Conservation (phyloP, 2,797 vertebrate genomes). For the Ctenopoma multispine region DNA sequence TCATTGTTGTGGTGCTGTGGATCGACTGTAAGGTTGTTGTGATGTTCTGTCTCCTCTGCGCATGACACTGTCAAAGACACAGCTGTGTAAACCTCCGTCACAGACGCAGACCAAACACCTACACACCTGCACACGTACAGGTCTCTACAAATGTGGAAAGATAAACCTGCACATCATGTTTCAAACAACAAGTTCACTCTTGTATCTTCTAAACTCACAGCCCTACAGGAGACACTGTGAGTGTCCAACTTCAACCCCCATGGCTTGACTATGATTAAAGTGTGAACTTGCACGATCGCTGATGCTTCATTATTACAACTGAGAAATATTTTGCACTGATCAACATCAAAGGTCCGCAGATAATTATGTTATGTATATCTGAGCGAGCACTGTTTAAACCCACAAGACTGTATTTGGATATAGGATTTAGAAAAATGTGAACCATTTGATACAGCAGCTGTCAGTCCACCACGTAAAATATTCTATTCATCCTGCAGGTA, state of each 20-base stretch:
- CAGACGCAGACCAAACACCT: neutral
- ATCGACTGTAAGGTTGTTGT: neutral
- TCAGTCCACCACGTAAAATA: slow-evolving; percentile 1
- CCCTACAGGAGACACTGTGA: slow-evolving; percentile 10
- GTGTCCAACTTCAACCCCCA: slow-evolving; percentile 3
- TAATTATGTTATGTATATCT: slow-evolving; percentile 24
- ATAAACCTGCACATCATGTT: neutral
- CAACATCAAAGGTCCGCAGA: slow-evolving; percentile 32
- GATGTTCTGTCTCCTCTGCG: neutral
- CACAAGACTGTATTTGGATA: neutral
- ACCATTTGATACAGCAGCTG: neutral
- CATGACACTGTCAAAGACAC: neutral
- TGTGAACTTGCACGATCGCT: slow-evolving; percentile 17
- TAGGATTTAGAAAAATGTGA: slow-evolving; percentile 11
- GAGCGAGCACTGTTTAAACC: neutral
- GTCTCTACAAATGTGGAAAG: neutral
- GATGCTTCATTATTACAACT: slow-evolving; percentile 14
- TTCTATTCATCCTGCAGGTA: slow-evolving; percentile 3
- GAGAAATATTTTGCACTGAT: slow-evolving; percentile 22
- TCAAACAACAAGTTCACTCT: neutral
- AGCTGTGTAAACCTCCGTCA: slow-evolving; percentile 1
- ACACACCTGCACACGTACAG: neutral
- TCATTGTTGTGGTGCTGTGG: neutral
- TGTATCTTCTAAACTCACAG: neutral
- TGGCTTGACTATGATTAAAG: slow-evolving; percentile 29